phyloP scores from a whole-genome alignment of 2,113 vertebrate genomes.

The Hippocampus abdominalis region DNA sequence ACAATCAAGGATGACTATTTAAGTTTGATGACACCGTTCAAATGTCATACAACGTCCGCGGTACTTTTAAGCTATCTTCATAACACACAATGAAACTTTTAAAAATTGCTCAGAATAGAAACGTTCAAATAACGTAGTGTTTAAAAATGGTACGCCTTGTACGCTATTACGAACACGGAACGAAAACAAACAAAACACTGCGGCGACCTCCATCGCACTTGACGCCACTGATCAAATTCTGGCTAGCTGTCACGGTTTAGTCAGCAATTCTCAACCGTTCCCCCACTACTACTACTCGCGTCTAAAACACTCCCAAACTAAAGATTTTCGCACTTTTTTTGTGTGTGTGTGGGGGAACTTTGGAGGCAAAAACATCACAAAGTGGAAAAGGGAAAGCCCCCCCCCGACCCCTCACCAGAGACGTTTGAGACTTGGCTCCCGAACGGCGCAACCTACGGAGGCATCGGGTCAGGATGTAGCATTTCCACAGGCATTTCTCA shows the following conservation, averaged over 20 bases:
- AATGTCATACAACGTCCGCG: not conserved
- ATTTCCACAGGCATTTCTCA: constrained; percentile 69
- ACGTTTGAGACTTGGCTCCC: constrained; percentile 47
- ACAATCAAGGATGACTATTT: too few species aligned
- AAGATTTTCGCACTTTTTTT: not conserved
- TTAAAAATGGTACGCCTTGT: too few species aligned
- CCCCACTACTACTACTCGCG: not conserved
- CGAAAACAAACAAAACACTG: not conserved
- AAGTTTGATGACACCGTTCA: too few species aligned
- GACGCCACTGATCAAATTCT: constrained; percentile 31
- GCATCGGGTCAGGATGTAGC: constrained; percentile 67
- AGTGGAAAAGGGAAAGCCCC: not conserved
- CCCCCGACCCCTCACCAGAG: constrained; percentile 56
- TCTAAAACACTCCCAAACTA: not conserved
- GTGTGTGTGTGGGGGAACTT: not conserved
- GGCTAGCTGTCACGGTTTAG: constrained; percentile 45
- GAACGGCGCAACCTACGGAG: constrained; percentile 64
- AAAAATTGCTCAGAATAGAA: not conserved
- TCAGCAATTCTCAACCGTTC: constrained; percentile 11
- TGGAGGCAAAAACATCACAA: not conserved
- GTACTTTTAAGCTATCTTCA: not conserved
- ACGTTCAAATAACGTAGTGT: not conserved
- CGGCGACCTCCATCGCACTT: constrained; percentile 42
- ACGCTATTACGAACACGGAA: not conserved
- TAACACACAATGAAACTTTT: not conserved